Evolutionary conservation across 2,888 invertebrate genomes (phyloP).

Genomic region (Rhingia rostrata): DNA sequence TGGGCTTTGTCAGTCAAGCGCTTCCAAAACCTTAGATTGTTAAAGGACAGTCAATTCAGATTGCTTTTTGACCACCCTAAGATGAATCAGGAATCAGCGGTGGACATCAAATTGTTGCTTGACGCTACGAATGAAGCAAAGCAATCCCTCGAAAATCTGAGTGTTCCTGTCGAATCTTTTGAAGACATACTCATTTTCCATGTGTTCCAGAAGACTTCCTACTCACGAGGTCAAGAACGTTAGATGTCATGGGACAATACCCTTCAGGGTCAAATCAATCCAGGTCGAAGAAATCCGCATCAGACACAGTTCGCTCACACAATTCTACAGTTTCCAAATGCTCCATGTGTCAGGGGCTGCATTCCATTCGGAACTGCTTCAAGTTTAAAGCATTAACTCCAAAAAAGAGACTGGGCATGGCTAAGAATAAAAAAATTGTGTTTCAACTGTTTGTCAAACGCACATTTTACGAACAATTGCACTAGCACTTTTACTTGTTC

Average conservation of each 20-base stretch:
- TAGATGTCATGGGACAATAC: slow-evolving; percentile 9
- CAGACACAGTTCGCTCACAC: neutral
- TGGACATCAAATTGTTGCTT: too few relatives aligned
- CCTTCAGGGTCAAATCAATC: neutral
- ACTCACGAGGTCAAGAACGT: too few relatives aligned
- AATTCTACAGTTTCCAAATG: too few relatives aligned
- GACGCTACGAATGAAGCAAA: too few relatives aligned
- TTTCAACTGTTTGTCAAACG: slow-evolving; percentile 20
- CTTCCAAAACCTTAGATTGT: slow-evolving; percentile 4
- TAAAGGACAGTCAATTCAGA: too few relatives aligned
- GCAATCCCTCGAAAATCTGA: slow-evolving; percentile 12
- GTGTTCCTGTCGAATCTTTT: neutral
- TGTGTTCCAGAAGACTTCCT: slow-evolving; percentile 5
- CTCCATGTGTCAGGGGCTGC: slow-evolving; percentile 6
- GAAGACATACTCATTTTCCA: neutral
- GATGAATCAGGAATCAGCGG: too few relatives aligned
- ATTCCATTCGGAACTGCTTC: slow-evolving; percentile 45
- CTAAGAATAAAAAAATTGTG: too few relatives aligned
- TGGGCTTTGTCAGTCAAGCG: slow-evolving; percentile 1
- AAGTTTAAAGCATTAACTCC: slow-evolving; percentile 22
- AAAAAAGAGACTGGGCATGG: slow-evolving; percentile 11
- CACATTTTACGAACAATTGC: too few relatives aligned
- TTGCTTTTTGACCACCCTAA: too few relatives aligned
- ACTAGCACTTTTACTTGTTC: too few relatives aligned
- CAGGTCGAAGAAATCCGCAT: too few relatives aligned